phyloP scores from a whole-genome alignment of 2,888 invertebrate genomes.

The Argyresthia goedartella region DNA sequence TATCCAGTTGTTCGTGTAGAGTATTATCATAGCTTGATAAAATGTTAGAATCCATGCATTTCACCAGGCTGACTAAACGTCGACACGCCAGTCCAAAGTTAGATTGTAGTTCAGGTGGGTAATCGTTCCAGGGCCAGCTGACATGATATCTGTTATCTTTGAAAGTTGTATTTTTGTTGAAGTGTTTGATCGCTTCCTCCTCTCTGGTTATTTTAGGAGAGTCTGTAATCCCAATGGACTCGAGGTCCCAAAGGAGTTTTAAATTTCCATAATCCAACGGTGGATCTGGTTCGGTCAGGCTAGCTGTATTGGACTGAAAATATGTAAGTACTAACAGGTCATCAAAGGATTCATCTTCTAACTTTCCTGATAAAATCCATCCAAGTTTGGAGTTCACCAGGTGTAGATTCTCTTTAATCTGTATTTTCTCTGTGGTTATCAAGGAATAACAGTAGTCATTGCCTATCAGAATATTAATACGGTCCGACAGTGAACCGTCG shows the following conservation, averaged over 20 bases:
- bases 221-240: constrained; percentile 1
- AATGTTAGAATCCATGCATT: neutral
- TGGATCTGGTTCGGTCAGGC: neutral
- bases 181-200: neutral
- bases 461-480: neutral
- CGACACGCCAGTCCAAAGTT: neutral
- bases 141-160: neutral
- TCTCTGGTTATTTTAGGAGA: neutral
- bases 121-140: neutral
- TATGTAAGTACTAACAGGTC: neutral
- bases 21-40: neutral
- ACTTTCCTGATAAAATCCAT: constrained; percentile 3
- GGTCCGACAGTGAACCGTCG: neutral
- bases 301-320: neutral
- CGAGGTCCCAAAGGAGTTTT: neutral
- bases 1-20: neutral
- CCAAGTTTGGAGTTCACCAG: constrained; percentile 1
- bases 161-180: neutral
- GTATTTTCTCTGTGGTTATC: neutral
- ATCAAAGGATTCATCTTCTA: neutral
- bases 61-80: neutral
- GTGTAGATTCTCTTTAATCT: neutral
- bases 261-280: neutral
- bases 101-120: neutral
- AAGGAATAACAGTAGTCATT: neutral